Conservation (phyloP, 2,888 invertebrate species). For the Nesidiocoris tenuis region DNA sequence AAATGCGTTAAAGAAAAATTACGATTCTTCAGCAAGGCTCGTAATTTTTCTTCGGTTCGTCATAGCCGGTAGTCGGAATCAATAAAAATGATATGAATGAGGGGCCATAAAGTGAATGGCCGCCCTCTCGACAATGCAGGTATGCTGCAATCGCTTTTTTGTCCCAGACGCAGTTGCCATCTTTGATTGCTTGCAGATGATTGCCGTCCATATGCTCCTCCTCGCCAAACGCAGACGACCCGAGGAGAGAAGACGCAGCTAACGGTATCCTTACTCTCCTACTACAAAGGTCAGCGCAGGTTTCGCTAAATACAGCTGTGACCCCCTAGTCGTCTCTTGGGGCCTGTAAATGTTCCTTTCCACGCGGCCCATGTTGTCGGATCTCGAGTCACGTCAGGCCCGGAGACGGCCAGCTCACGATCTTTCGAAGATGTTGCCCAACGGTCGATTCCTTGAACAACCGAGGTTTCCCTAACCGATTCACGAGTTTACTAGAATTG, state of each 20-base stretch:
- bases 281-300: slow-evolving; percentile 24
- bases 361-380: background rate
- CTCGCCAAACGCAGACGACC: background rate
- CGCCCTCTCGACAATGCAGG: too few species aligned
- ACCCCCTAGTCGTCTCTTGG: slow-evolving; percentile 11
- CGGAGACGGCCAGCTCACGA: background rate
- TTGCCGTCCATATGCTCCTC: background rate
- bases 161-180: too few species aligned
- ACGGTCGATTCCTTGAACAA: background rate
- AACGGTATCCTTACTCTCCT: slow-evolving; percentile 25
- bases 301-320: slow-evolving; percentile 34
- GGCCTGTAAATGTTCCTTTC: slow-evolving; percentile 19
- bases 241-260: slow-evolving; percentile 28
- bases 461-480: background rate
- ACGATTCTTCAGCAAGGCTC: too few species aligned
- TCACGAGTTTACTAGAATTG: background rate
- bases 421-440: background rate
- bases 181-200: too few species aligned
- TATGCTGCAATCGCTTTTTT: too few species aligned
- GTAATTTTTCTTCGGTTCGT: too few species aligned
- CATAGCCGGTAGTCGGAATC: too few species aligned
- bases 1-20: too few species aligned
- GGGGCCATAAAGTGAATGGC: too few species aligned
- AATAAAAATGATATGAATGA: too few species aligned
- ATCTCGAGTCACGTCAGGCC: background rate